Percentiles rank a stretch among this genome's conserved stretches.
Conservation (phyloP, 2,888 invertebrate genomes). For the Pyrgus malvae region DNA sequence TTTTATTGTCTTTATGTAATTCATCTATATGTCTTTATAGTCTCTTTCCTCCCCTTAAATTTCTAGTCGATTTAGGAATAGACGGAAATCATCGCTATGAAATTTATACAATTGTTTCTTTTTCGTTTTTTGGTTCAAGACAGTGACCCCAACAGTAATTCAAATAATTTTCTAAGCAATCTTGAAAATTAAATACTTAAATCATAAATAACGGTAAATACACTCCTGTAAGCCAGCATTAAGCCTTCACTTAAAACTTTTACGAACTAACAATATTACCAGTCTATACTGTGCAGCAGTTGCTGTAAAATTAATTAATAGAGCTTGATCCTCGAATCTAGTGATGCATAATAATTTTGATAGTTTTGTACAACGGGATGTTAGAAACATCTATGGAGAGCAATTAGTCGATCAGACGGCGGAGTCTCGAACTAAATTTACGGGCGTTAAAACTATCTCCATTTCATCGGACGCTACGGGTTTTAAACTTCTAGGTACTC, state of each 20-base stretch:
- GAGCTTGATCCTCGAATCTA: slow-evolving; percentile 13
- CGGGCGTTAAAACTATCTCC: slow-evolving; percentile 78
- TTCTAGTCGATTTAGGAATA: no score
- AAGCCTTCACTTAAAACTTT: neutral
- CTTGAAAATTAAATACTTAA: no score
- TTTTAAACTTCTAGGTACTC: slow-evolving; percentile 45
- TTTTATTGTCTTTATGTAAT: no score
- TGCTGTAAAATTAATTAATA: slow-evolving; percentile 21
- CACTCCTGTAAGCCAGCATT: no score
- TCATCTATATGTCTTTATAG: no score
- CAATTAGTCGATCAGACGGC: slow-evolving; percentile 69
- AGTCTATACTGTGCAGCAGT: neutral
- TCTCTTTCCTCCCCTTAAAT: no score
- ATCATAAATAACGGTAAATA: no score
- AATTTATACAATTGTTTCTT: no score
- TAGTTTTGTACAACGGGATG: slow-evolving; percentile 54
- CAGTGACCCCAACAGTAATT: no score
- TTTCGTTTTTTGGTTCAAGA: no score
- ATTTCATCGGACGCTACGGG: slow-evolving; percentile 66
- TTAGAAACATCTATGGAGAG: slow-evolving; percentile 60
- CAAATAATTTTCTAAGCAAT: no score
- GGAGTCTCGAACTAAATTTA: slow-evolving; percentile 71
- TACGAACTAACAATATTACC: neutral
- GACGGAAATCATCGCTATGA: no score
- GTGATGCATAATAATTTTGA: slow-evolving; percentile 24